phyloP scores from a whole-genome alignment of 2,113 vertebrate genomes.

The Nyctereutes procyonoides region DNA sequence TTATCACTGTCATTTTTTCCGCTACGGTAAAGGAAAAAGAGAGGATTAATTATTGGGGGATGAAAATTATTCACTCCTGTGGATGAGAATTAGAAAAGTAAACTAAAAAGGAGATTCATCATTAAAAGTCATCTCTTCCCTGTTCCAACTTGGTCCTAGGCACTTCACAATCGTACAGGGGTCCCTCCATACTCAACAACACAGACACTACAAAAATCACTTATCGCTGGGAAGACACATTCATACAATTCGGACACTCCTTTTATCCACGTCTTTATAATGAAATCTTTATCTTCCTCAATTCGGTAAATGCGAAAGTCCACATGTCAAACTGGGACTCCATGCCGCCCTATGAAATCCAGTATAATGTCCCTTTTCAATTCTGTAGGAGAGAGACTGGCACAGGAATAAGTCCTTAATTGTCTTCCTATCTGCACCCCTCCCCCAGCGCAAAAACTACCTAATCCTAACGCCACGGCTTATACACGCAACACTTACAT shows the following conservation, averaged over 20 bases:
- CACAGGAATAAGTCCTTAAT: neutral
- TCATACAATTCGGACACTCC: neutral
- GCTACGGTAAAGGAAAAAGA: neutral
- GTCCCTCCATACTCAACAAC: neutral
- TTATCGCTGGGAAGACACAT: neutral
- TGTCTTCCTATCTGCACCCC: neutral
- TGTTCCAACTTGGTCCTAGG: neutral
- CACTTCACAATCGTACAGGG: neutral
- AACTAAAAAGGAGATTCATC: neutral
- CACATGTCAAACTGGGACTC: neutral
- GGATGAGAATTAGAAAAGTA: neutral
- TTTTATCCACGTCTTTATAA: neutral
- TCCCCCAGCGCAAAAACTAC: neutral
- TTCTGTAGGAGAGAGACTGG: neutral
- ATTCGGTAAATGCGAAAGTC: neutral
- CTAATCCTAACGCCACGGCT: neutral
- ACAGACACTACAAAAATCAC: neutral
- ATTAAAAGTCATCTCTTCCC: conserved; percentile 12
- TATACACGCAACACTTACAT: neutral
- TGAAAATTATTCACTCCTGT: neutral
- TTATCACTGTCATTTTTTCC: neutral
- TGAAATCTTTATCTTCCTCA: neutral
- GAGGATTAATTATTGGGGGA: neutral
- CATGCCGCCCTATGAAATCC: neutral
- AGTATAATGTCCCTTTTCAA: neutral